Evolutionary conservation across 1,140 invertebrate genomes (phyloP).

Genomic region (Drosophila prosaltans): DNA sequence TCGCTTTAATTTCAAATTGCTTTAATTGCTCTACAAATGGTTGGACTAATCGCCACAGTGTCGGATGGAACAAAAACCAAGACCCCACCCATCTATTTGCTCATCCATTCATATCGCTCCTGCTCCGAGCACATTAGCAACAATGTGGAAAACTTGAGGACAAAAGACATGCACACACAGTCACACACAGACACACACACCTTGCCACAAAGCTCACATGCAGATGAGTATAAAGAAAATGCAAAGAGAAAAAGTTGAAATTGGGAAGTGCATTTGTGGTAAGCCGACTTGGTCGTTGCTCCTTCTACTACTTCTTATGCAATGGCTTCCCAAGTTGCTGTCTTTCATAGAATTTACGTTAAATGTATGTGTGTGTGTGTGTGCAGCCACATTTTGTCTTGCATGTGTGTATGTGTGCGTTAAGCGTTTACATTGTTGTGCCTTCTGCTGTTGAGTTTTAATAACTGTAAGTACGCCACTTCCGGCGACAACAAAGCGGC

Average conservation of each 20-base stretch:
- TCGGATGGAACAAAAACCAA: conserved; percentile 40
- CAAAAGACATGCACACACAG: conserved; percentile 54
- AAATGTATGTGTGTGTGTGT: conserved; percentile 41
- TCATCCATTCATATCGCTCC: neutral
- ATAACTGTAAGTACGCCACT: conserved; percentile 75
- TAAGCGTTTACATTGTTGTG: conserved; percentile 76
- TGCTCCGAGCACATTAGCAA: conserved; percentile 49
- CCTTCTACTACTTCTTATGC: conserved; percentile 18
- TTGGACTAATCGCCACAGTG: conserved; percentile 50
- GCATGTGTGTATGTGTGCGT: conserved; percentile 45
- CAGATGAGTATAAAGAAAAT: conserved; percentile 61
- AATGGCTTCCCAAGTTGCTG: neutral
- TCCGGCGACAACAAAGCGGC: conserved; percentile 47
- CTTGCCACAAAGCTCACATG: conserved; percentile 39
- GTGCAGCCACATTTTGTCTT: conserved; percentile 50
- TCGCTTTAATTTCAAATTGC: conserved; percentile 70
- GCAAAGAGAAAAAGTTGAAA: conserved; percentile 30
- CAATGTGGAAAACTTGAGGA: conserved; percentile 66
- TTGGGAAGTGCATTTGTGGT: conserved; percentile 74
- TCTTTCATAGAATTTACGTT: neutral
- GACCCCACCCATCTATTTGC: conserved; percentile 22
- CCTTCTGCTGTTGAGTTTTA: conserved; percentile 57
- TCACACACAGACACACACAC: conserved; percentile 27
- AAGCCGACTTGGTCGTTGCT: conserved; percentile 61
- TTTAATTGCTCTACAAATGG: conserved; percentile 78